phyloP scores from a whole-genome alignment of 2,888 invertebrate genomes.

The Drosophila setosimentum region DNA sequence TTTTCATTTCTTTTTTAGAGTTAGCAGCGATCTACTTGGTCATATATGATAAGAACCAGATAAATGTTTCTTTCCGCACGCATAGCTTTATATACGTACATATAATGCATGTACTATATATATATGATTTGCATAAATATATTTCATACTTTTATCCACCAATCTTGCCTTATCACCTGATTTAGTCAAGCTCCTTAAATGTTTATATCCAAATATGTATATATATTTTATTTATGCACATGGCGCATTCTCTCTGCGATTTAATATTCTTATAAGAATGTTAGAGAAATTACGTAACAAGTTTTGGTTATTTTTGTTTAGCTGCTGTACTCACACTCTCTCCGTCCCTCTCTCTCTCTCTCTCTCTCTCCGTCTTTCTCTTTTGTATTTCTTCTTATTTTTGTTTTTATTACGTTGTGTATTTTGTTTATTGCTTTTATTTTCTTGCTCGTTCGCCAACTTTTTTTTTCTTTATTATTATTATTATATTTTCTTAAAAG shows the following conservation, averaged over 20 bases:
- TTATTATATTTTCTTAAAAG: slow-evolving; percentile 26
- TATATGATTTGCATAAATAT: background rate
- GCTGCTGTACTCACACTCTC: slow-evolving; percentile 26
- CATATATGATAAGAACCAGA: slow-evolving; percentile 29
- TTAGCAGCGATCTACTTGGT: background rate
- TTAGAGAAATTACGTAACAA: slow-evolving; percentile 65
- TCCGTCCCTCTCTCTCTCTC: slow-evolving; percentile 19
- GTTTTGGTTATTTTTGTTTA: slow-evolving; percentile 57
- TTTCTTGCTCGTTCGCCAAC: slow-evolving; percentile 14
- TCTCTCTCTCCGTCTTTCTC: slow-evolving; percentile 14
- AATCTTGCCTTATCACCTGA: slow-evolving; percentile 18
- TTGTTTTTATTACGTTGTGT: slow-evolving; percentile 36
- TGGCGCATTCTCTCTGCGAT: slow-evolving; percentile 2
- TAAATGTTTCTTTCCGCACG: slow-evolving; percentile 9
- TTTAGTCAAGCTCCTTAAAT: slow-evolving; percentile 3
- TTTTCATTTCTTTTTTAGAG: background rate
- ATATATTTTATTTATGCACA: slow-evolving; percentile 10
- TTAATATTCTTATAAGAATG: slow-evolving; percentile 9
- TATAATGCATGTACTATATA: background rate
- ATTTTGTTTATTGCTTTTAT: slow-evolving; percentile 45
- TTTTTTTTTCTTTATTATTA: slow-evolving; percentile 21
- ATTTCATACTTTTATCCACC: background rate
- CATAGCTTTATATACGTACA: background rate
- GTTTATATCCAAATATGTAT: slow-evolving; percentile 2
- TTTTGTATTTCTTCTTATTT: slow-evolving; percentile 16